Percentiles rank a stretch among this genome's conserved stretches.
Evolutionary conservation across 2,113 vertebrate species (phyloP).

Genomic region (Esox niger): DNA sequence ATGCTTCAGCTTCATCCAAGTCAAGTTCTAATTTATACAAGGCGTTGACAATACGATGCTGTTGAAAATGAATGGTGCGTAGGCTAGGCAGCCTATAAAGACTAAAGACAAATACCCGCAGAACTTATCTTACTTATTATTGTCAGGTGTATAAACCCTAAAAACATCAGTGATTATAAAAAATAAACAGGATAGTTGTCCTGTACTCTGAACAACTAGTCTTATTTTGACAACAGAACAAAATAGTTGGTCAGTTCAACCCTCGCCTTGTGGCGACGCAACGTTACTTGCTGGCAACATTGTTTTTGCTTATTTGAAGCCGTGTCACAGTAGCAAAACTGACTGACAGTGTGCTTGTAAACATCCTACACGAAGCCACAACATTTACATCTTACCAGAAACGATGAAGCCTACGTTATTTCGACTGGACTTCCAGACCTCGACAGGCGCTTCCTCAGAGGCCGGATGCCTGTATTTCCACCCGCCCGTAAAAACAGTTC

Average conservation of each 20-base stretch:
- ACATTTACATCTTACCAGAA: conserved; percentile 58
- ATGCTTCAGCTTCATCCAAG: neutral
- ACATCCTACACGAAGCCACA: neutral
- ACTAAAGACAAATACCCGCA: neutral
- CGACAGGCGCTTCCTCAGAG: conserved; percentile 46
- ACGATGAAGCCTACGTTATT: conserved; percentile 57
- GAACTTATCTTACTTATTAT: neutral
- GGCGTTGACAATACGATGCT: neutral
- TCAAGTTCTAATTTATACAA: neutral
- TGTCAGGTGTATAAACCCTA: neutral
- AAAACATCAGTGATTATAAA: neutral
- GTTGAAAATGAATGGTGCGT: neutral
- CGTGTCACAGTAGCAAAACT: neutral
- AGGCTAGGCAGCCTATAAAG: neutral
- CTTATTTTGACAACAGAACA: neutral
- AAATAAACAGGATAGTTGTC: neutral
- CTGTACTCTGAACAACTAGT: neutral
- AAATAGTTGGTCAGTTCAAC: conserved; percentile 2
- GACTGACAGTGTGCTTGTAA: neutral
- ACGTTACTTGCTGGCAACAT: neutral
- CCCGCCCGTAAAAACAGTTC: conserved; percentile 47
- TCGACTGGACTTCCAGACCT: conserved; percentile 57
- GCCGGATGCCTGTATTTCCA: conserved; percentile 70
- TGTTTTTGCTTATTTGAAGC: neutral
- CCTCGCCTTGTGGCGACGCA: neutral